Conservation (phyloP, 2,888 invertebrate genomes). For the Hetaerina titia region DNA sequence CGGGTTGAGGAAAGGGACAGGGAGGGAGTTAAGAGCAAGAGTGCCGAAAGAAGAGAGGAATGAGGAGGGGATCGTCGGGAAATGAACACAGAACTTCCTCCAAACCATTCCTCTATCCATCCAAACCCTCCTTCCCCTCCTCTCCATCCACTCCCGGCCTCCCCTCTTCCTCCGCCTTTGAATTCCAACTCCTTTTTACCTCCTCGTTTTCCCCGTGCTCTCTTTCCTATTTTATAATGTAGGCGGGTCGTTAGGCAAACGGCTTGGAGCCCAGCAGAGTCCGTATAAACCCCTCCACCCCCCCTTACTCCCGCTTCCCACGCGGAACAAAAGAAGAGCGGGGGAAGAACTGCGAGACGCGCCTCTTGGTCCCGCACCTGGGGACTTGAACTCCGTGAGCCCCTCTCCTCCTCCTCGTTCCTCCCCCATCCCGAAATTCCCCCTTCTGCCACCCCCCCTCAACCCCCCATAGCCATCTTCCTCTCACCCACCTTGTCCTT, state of each 20-base stretch:
- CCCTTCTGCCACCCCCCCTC: not conserved
- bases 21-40: not conserved
- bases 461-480: not conserved
- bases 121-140: not conserved
- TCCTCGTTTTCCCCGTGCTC: not conserved
- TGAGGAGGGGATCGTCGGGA: not conserved
- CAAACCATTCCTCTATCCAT: not conserved
- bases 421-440: not conserved
- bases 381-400: constrained; percentile 51
- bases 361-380: constrained; percentile 50
- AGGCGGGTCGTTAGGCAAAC: constrained; percentile 64
- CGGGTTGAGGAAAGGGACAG: not conserved
- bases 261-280: constrained; percentile 37
- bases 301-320: not conserved
- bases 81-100: not conserved
- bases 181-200: not conserved
- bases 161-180: not conserved
- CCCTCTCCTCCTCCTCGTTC: not conserved
- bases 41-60: not conserved
- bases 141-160: not conserved
- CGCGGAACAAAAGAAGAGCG: constrained; percentile 46
- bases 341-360: constrained; percentile 39
- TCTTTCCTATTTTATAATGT: constrained; percentile 61
- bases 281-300: constrained; percentile 25
- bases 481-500: not conserved